Percentiles rank a stretch among this genome's conserved stretches.
phyloP scores from a whole-genome alignment of 2,888 invertebrate genomes.

The Aelia acuminata region DNA sequence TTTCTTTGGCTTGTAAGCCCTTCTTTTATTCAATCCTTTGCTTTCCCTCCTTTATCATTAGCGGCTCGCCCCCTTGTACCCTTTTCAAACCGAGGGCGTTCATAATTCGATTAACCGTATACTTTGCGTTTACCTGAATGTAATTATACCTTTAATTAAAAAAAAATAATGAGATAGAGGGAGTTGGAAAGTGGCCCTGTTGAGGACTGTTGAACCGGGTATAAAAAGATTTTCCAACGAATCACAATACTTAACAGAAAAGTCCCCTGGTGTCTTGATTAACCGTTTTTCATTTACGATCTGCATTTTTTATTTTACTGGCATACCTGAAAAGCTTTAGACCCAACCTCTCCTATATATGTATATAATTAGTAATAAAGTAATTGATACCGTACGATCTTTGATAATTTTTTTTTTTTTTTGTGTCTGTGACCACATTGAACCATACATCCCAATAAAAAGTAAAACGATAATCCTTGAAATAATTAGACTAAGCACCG shows the following conservation, averaged over 20 bases:
- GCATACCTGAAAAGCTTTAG: no score
- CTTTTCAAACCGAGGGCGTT: constrained; percentile 8
- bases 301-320: no score
- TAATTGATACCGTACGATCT: no score
- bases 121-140: constrained; percentile 1
- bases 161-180: constrained; percentile 11
- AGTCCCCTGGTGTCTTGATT: not conserved
- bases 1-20: not conserved
- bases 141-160: constrained; percentile 15
- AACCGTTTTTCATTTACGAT: no score
- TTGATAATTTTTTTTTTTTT: no score
- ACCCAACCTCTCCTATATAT: no score
- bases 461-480: no score
- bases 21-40: constrained; percentile 5
- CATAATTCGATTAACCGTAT: constrained; percentile 27
- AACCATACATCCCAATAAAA: no score
- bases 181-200: not conserved
- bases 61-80: not conserved
- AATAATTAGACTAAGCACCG: no score
- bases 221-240: not conserved
- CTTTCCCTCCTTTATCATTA: not conserved
- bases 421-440: no score
- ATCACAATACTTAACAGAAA: not conserved
- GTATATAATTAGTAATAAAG: no score
- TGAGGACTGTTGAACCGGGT: not conserved